Evolutionary conservation across 1,140 invertebrate genomes (phyloP).

Genomic region (Eurytemora carolleeae): DNA sequence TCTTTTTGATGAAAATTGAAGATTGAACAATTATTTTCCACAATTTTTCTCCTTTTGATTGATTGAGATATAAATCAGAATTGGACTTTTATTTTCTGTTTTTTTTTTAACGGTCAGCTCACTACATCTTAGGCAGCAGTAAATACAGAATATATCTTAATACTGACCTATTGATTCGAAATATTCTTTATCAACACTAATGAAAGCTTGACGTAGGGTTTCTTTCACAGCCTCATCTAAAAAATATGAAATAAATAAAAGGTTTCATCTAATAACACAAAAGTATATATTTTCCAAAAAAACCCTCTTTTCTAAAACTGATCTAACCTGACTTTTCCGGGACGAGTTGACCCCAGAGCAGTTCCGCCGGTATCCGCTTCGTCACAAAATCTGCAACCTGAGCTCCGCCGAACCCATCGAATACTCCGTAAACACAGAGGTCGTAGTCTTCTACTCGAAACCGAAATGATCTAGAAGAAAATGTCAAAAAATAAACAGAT

Average conservation of each 20-base stretch:
- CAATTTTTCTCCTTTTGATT: too few species aligned
- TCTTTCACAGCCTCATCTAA: constrained; percentile 10
- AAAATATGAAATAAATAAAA: background rate
- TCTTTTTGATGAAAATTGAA: too few species aligned
- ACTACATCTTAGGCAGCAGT: too few species aligned
- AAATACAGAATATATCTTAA: too few species aligned
- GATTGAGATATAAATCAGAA: too few species aligned
- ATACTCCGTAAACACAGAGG: background rate
- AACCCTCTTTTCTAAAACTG: too few species aligned
- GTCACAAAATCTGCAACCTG: constrained; percentile 7
- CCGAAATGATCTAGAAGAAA: background rate
- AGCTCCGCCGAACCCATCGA: constrained; percentile 8
- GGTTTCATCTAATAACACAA: too few species aligned
- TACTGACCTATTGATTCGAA: constrained; percentile 5
- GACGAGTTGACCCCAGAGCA: constrained; percentile 2
- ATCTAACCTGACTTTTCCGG: background rate
- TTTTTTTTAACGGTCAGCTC: too few species aligned
- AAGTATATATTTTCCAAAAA: too few species aligned
- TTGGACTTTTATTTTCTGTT: too few species aligned
- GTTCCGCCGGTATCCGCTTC: constrained; percentile 8
- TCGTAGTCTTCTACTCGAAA: background rate
- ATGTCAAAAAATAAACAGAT: background rate
- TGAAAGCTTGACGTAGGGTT: constrained; percentile 7
- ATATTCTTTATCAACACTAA: constrained; percentile 7
- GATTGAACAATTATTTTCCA: too few species aligned